phyloP scores from a whole-genome alignment of 2,113 vertebrate genomes.

The Columba janthina region DNA sequence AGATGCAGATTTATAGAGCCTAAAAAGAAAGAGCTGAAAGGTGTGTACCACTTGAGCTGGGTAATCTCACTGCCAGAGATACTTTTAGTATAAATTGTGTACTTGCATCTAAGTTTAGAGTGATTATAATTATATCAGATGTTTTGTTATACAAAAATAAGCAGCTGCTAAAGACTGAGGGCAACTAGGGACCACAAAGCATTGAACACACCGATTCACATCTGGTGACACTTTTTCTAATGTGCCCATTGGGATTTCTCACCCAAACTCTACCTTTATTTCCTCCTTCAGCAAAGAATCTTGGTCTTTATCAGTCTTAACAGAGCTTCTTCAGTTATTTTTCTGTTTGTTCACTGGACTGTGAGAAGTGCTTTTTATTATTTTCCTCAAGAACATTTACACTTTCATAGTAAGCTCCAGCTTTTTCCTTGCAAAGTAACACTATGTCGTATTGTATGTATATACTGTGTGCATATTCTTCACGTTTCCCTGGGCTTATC shows the following conservation, averaged over 20 bases:
- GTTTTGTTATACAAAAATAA: constrained; percentile 39
- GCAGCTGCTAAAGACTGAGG: constrained; percentile 8
- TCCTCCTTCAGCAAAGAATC: not conserved
- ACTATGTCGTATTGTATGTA: accelerated
- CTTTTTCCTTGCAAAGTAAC: not conserved
- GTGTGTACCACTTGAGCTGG: not conserved
- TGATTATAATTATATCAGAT: constrained; percentile 32
- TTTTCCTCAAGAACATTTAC: not conserved
- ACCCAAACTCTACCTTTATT: not conserved
- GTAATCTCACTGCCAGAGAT: not conserved
- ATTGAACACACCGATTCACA: not conserved
- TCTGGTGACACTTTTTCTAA: not conserved
- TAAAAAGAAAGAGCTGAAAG: not conserved
- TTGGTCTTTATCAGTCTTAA: not conserved
- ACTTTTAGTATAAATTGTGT: constrained; percentile 28
- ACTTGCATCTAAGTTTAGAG: constrained; percentile 18
- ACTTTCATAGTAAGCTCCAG: not conserved
- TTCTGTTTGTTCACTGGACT: not conserved
- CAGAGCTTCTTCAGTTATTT: not conserved
- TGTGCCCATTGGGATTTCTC: not conserved
- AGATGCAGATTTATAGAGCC: not conserved
- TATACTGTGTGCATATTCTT: not conserved
- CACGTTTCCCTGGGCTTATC: not conserved
- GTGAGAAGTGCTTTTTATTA: not conserved
- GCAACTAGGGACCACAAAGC: not conserved